Evolutionary conservation across 2,113 vertebrate genomes (phyloP), one percentile per base, ranked within the genome.

Genomic region (Thalassarche chlororhynchos): DNA sequence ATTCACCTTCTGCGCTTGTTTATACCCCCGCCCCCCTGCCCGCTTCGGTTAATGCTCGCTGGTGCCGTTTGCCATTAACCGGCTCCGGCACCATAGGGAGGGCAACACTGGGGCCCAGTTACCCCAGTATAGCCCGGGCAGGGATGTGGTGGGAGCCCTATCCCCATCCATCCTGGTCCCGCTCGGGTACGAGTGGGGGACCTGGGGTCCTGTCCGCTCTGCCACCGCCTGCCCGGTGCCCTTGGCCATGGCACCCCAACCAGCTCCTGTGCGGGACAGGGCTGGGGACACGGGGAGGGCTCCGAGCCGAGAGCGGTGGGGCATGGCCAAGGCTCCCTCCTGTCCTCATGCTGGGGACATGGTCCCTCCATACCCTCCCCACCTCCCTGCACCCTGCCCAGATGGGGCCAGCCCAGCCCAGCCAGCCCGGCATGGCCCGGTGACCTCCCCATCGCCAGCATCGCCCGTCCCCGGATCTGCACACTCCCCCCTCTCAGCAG

Each of bases 1-100:
- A 95, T 94, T 95, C 96, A 95, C 96, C 93, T 80, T 83, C 87
- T 71, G 94, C 1, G 26, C 82, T 81, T 49, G 92, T 78, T 89
- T 71, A 65, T 74, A 44, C 68, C 52, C 78, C 14, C 47, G 2
- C 34, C 62, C 69, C 58, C 42, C 57, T 8, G 4, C 77, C 52
- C 2, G 4, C 85, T 89, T 84, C 19, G 17, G 84, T 94, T 95
- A 90, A 93, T 88, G 69, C 88, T 92, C 88, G 88, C 69, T 24
- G 8, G 47, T 5, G 4, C 88, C 4, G 70, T 96, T 94, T 91
- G 87, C 86, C 89, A 85, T 95, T 95, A 97, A 95, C 92, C 8
- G n/a, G 84, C 82, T 87, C 79, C 25, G 8, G 54, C 74, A 88
- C 65, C 47, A 46, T 0, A 11, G 64, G 64, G 42, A 85, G 46